Evolutionary conservation across 2,797 vertebrate genomes (phyloP).

Genomic region (Hoplostethus atlanticus): DNA sequence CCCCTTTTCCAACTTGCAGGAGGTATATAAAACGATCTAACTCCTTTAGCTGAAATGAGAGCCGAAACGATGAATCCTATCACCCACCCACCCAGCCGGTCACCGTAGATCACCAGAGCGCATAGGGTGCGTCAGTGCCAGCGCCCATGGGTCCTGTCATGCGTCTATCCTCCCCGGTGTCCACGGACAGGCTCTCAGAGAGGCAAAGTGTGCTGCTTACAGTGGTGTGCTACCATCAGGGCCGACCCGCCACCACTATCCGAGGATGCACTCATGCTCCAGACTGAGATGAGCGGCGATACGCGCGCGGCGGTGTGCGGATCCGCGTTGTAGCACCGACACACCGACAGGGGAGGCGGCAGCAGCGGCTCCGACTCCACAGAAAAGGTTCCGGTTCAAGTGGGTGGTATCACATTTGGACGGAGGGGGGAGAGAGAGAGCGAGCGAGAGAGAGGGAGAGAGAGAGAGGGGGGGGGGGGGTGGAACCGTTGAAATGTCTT

Average conservation of each 20-base stretch:
- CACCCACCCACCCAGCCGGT: constrained; percentile 16
- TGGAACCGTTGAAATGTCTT: too few species aligned
- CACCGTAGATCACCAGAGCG: constrained; percentile 38
- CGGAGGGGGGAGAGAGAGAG: background rate
- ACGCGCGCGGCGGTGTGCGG: background rate
- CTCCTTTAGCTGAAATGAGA: constrained; percentile 11
- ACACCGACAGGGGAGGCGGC: background rate
- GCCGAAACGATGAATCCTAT: constrained; percentile 7
- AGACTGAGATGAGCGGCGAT: background rate
- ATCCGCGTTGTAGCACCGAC: constrained; percentile 10
- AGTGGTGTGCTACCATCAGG: too few species aligned
- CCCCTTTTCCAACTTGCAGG: background rate
- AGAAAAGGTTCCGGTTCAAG: constrained; percentile 72
- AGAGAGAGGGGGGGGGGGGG: too few species aligned
- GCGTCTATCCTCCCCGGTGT: background rate
- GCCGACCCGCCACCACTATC: background rate
- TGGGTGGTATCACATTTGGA: constrained; percentile 32
- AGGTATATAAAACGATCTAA: too few species aligned
- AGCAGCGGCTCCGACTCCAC: constrained; percentile 30
- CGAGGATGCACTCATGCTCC: constrained; percentile 18
- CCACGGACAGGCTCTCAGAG: background rate
- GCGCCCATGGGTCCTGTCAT: constrained; percentile 35
- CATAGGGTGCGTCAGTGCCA: constrained; percentile 21
- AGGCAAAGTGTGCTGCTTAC: background rate
- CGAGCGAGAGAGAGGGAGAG: too few species aligned